Evolutionary conservation across 1,140 invertebrate species (phyloP).

Genomic region (Heliconius himera): DNA sequence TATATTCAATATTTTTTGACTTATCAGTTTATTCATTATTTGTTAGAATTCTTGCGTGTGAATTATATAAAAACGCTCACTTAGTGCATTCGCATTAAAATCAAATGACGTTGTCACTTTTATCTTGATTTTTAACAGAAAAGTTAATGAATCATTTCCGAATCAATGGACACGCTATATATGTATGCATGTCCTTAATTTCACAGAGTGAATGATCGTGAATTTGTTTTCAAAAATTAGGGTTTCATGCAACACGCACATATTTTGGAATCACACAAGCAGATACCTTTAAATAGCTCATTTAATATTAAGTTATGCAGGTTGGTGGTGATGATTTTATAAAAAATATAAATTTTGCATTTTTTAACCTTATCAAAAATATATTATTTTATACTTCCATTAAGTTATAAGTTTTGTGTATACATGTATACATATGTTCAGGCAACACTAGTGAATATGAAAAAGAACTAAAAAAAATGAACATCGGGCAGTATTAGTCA

Average conservation of each 20-base stretch:
- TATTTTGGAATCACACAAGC: neutral
- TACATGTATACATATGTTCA: neutral
- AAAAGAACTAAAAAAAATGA: neutral
- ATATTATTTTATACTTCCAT: neutral
- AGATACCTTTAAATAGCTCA: neutral
- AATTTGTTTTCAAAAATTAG: slow-evolving; percentile 14
- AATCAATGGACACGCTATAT: slow-evolving; percentile 19
- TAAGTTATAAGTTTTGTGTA: neutral
- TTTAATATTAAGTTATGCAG: neutral
- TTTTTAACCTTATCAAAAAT: neutral
- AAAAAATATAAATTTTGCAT: neutral
- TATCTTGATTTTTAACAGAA: slow-evolving; percentile 22
- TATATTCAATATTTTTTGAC: too few relatives aligned
- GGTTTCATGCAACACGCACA: slow-evolving; percentile 26
- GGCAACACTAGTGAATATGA: neutral
- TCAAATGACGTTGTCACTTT: slow-evolving; percentile 14
- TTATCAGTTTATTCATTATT: too few relatives aligned
- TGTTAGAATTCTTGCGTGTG: too few relatives aligned
- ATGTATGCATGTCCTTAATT: slow-evolving; percentile 20
- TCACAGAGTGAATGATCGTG: neutral
- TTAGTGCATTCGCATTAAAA: neutral
- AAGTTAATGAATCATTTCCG: slow-evolving; percentile 14
- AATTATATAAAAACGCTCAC: too few relatives aligned
- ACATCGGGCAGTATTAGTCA: slow-evolving; percentile 7
- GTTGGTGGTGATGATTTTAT: neutral